phyloP scores from a whole-genome alignment of 1,140 invertebrate species.

The Cotesia chilonis region DNA sequence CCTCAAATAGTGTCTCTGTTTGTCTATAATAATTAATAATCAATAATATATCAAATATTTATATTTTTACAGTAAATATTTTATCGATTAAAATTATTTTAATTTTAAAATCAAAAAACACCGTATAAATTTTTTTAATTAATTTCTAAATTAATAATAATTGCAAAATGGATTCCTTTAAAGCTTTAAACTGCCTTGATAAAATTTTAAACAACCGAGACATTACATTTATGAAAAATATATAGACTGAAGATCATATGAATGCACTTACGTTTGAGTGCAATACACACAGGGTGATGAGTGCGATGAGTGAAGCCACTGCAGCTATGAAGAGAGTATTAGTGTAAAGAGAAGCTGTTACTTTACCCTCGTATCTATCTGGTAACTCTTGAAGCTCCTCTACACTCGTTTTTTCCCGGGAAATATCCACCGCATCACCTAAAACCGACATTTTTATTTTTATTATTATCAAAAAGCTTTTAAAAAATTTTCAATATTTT shows the following conservation, averaged over 20 bases:
- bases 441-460: constrained; percentile 18
- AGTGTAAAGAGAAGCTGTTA: constrained; percentile 60
- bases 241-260: neutral
- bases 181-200: too few species aligned
- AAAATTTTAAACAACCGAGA: too few species aligned
- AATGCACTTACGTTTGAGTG: constrained; percentile 48
- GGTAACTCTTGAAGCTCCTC: constrained; percentile 59
- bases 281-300: constrained; percentile 51
- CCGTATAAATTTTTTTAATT: too few species aligned
- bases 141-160: too few species aligned
- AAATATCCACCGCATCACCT: constrained; percentile 46
- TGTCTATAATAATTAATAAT: too few species aligned
- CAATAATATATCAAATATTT: too few species aligned
- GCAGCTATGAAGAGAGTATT: constrained; percentile 55
- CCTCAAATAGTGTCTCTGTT: neutral
- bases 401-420: constrained; percentile 47
- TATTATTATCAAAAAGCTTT: neutral
- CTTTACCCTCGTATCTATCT: constrained; percentile 60
- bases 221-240: too few species aligned
- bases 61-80: too few species aligned
- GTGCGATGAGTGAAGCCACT: constrained; percentile 52
- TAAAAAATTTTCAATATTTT: too few species aligned
- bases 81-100: too few species aligned
- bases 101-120: too few species aligned
- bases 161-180: too few species aligned